A percentile compares a stretch with the other conserved stretches of the same genome.
phyloP scores from a whole-genome alignment of 2,888 invertebrate species.

The Perithous albicinctus region DNA sequence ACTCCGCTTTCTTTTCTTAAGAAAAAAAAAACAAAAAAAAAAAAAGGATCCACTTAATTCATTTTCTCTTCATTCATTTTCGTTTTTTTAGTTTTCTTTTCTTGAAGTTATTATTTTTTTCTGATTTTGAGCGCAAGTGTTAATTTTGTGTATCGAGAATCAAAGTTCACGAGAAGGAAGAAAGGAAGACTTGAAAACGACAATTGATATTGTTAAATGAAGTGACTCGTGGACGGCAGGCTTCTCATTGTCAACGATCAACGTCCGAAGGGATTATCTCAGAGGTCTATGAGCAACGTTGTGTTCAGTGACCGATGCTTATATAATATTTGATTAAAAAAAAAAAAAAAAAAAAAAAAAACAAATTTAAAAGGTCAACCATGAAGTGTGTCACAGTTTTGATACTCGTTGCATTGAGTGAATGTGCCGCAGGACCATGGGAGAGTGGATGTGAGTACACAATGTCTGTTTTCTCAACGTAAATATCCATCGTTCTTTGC shows the following conservation, averaged over 20 bases:
- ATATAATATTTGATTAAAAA: not conserved
- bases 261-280: not conserved
- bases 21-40: no score
- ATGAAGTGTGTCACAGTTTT: constrained; percentile 54
- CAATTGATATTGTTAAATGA: not conserved
- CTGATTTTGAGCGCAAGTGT: not conserved
- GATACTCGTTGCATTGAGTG: constrained; percentile 51
- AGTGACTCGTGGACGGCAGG: not conserved
- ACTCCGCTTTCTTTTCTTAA: constrained; percentile 3
- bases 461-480: not conserved
- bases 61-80: not conserved
- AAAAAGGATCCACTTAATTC: no score
- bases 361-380: constrained; percentile 8
- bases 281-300: not conserved
- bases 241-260: not conserved
- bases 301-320: not conserved
- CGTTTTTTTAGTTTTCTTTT: not conserved
- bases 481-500: not conserved
- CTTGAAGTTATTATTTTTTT: not conserved
- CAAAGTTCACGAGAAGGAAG: not conserved
- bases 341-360: not conserved
- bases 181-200: not conserved
- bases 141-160: not conserved
- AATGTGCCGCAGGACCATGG: constrained; percentile 59
- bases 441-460: constrained; percentile 64